phyloP scores from a whole-genome alignment of 2,888 invertebrate genomes.

The Graphium colonna region DNA sequence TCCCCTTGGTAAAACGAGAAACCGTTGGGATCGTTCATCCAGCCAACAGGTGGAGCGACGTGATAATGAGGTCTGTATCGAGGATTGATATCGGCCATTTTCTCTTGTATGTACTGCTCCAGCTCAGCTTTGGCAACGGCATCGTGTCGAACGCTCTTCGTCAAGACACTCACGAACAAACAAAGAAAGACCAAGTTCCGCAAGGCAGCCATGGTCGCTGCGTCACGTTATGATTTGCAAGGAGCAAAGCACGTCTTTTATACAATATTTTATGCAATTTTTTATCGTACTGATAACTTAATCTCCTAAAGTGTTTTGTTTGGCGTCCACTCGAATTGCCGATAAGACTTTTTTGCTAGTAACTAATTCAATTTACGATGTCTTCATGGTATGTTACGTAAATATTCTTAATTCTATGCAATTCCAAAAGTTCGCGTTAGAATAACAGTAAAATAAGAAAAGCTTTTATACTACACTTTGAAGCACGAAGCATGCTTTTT shows the following conservation, averaged over 20 bases:
- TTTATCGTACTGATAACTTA: conserved; percentile 19
- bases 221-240: neutral
- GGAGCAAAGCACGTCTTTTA: conserved; percentile 2
- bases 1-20: conserved; percentile 71
- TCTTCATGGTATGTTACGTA: neutral
- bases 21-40: conserved; percentile 81
- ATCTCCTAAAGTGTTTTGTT: conserved; percentile 25
- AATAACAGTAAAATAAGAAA: too few species aligned
- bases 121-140: conserved; percentile 39
- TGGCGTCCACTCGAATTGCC: conserved; percentile 19
- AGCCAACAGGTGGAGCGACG: conserved; percentile 66
- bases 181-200: conserved; percentile 31
- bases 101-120: conserved; percentile 55
- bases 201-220: conserved; percentile 24
- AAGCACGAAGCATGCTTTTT: too few species aligned
- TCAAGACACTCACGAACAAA: conserved; percentile 33
- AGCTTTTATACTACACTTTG: too few species aligned
- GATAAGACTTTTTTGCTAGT: conserved; percentile 1
- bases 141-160: conserved; percentile 34
- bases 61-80: conserved; percentile 63
- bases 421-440: too few species aligned
- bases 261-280: conserved; percentile 10
- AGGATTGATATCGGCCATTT: conserved; percentile 51
- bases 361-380: neutral
- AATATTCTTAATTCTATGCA: too few species aligned